phyloP scores from a whole-genome alignment of 2,888 invertebrate genomes.

The Scaptodrosophila latifasciaeformis region DNA sequence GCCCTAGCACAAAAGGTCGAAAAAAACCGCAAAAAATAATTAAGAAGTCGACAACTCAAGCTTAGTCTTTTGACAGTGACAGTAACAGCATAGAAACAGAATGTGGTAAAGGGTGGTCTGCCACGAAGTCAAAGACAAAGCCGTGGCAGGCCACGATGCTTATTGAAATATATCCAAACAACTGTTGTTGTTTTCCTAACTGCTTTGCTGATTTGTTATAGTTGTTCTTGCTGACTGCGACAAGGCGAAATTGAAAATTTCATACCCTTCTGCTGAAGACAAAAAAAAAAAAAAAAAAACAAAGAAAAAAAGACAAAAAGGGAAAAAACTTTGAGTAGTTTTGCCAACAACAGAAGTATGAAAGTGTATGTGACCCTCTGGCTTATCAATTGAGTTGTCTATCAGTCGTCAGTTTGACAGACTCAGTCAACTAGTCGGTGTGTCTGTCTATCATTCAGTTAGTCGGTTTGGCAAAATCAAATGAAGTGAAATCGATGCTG shows the following conservation, averaged over 20 bases:
- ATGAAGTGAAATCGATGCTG: constrained; percentile 67
- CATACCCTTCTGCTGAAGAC: too few species aligned
- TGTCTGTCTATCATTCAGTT: constrained; percentile 23
- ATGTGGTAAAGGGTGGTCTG: too few species aligned
- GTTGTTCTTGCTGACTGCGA: not conserved
- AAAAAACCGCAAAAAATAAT: constrained; percentile 62
- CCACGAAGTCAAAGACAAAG: not conserved
- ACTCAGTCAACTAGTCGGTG: constrained; percentile 22
- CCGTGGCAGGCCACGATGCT: too few species aligned
- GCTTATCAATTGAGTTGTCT: constrained; percentile 58
- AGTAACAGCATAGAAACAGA: constrained; percentile 29
- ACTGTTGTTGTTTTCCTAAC: constrained; percentile 10
- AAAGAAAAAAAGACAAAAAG: too few species aligned
- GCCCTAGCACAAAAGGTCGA: constrained; percentile 39
- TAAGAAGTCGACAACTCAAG: constrained; percentile 53
- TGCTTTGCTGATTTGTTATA: not conserved
- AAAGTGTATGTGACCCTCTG: constrained; percentile 15
- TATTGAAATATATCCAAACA: constrained; percentile 58
- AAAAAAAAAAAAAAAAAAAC: too few species aligned
- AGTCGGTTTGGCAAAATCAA: constrained; percentile 39
- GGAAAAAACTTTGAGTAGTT: too few species aligned
- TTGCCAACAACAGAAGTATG: not conserved
- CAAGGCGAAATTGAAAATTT: not conserved
- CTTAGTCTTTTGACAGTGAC: constrained; percentile 54
- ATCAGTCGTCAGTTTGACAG: constrained; percentile 25